These are phyloP conservation scores for Hemicordylus capensis DNA, from an alignment of 2,113 vertebrate species.

Conservation along the genomic window DNA sequence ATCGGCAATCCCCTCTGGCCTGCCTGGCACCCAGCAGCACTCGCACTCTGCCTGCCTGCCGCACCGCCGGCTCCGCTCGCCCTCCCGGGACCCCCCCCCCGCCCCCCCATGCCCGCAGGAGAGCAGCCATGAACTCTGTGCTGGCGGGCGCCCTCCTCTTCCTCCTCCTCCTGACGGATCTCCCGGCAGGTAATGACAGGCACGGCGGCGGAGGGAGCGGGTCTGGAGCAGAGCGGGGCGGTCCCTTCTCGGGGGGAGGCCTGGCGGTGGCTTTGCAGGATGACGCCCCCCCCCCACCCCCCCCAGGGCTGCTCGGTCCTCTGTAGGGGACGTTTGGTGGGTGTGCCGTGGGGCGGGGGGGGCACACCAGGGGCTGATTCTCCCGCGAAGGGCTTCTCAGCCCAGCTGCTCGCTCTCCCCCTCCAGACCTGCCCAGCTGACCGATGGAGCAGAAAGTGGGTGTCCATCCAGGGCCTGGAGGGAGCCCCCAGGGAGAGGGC, in stretches of 20 bases:
- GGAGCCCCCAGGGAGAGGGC: no score
- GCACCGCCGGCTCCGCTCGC: slow-evolving; percentile 11
- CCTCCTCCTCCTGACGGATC: slow-evolving; percentile 74
- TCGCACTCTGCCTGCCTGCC: slow-evolving; percentile 22
- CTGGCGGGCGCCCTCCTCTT: slow-evolving; percentile 68
- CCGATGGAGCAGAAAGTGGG: not conserved
- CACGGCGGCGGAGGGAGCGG: fast-evolving
- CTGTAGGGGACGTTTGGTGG: slow-evolving; percentile 31
- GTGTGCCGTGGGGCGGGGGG: fast-evolving
- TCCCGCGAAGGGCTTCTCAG: not conserved
- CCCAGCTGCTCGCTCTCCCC: not conserved
- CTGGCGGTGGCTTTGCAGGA: slow-evolving; percentile 22
- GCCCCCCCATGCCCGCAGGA: slow-evolving; percentile 54
- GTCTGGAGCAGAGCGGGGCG: no score
- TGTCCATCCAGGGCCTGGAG: no score
- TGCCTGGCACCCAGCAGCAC: slow-evolving; percentile 67
- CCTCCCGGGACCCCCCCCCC: slow-evolving; percentile 52
- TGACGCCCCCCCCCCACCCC: no score
- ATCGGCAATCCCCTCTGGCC: slow-evolving; percentile 77
- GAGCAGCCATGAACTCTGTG: slow-evolving; percentile 67
- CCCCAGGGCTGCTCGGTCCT: not conserved
- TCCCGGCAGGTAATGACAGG: slow-evolving; percentile 77
- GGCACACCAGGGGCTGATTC: not conserved
- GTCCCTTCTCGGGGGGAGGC: slow-evolving; percentile 21
- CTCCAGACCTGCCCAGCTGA: not conserved